Base-by-base conservation (phyloP, 2,113 vertebrate genomes). In the Lonchura striata region DNA sequence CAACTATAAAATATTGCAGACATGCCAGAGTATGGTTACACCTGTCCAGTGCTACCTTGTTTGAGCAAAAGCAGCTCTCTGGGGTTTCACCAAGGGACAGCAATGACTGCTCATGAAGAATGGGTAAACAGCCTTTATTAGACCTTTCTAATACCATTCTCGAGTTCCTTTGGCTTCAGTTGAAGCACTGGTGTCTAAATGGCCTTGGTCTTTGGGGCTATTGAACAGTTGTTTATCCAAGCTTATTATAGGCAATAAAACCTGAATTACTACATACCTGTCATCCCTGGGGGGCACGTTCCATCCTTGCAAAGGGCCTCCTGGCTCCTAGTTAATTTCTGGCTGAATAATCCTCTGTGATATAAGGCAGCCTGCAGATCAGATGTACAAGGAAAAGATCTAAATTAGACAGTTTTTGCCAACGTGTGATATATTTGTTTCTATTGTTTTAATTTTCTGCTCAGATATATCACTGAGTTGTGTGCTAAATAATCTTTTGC, bases 181-280 rank as follows among this genome's bases (percentile, higher is more conserved):
- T 84, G 81, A 84, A 87, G 56, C n/a, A 53, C 37, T 30, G 37
- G 89, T 85, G 80, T 92, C 89, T 91, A 95, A 92, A 92, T 22
- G 65, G 69, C 89, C 89, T 86, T 83, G 68, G 80, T 75, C 72
- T 86, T 68, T 84, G 20, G 44, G 39, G 61, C 84, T 79, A 89
- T 84, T 91, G 95, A 94, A 89, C 86, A 85, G 63, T 88, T 97
- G 94, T 95, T 95, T 97, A 88, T 94, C 80, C 80, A 95, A 87
- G 86, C 69, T 90, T 91, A 88, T 87, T 95, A 95, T 79, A 94
- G 92, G 89, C 94, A 97, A 95, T 95, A 97, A 96, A 95, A 96
- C 96, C 96, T 93, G 95, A 96, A 95, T 88, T 93, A 90, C 94
- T 90, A 86, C 96, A 95, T 96, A 95, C 80, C 81, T 95, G 81